Percentiles rank a stretch among this genome's conserved stretches.
These are phyloP conservation scores for Rhingia rostrata DNA, from an alignment of 2,888 invertebrate species.

Conservation along the genomic window DNA sequence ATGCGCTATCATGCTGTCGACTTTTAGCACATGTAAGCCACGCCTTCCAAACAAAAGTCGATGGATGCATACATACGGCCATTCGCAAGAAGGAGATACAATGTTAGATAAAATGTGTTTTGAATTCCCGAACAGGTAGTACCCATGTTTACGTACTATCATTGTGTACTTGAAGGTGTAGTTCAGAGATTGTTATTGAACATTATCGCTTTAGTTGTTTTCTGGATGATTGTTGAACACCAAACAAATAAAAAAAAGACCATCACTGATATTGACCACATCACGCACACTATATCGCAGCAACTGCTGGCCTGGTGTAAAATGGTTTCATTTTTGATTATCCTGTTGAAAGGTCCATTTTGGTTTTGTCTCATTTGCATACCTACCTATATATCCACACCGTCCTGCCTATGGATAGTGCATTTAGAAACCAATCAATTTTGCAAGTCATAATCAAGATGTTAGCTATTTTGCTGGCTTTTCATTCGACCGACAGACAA, in stretches of 20 bases:
- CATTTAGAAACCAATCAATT: conserved; percentile 24
- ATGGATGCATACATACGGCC: conserved; percentile 1
- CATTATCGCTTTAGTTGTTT: conserved; percentile 60
- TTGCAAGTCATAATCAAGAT: conserved; percentile 63
- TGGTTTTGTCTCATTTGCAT: conserved; percentile 39
- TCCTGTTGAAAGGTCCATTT: conserved; percentile 71
- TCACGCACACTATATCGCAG: conserved; percentile 46
- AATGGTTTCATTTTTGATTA: conserved; percentile 58
- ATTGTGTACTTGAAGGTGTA: conserved; percentile 50
- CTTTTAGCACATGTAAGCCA: conserved; percentile 58
- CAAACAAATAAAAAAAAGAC: conserved; percentile 5
- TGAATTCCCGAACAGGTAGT: conserved; percentile 73
- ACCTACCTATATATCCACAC: background rate
- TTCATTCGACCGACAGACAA: conserved; percentile 63
- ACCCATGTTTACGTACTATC: conserved; percentile 1
- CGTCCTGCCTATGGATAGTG: background rate
- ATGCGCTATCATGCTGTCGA: conserved; percentile 60
- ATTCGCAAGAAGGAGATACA: conserved; percentile 27
- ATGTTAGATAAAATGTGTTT: background rate
- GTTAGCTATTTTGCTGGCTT: conserved; percentile 46
- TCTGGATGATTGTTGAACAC: conserved; percentile 37
- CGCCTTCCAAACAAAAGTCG: conserved; percentile 46
- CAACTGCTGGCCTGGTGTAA: conserved; percentile 38
- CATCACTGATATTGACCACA: conserved; percentile 51
- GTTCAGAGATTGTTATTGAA: conserved; percentile 56